These are phyloP conservation scores for Tricholauxania praeusta DNA, from an alignment of 2,888 invertebrate species.

Conservation along the genomic window DNA sequence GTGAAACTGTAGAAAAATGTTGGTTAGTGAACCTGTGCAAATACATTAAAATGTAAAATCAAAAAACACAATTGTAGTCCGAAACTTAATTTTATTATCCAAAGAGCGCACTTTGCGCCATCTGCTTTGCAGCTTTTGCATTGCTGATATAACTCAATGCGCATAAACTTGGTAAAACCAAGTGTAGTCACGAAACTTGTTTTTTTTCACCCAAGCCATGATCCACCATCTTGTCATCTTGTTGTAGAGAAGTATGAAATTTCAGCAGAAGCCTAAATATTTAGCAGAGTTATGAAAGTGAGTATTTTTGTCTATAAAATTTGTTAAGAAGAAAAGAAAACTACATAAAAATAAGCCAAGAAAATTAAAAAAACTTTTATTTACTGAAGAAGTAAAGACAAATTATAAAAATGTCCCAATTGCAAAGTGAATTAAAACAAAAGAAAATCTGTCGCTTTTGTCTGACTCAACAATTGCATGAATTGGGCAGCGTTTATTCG, in stretches of 20 bases:
- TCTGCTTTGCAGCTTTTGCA: too few relatives aligned
- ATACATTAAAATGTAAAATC: too few relatives aligned
- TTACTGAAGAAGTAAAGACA: background rate
- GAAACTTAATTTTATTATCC: too few relatives aligned
- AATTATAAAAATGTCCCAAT: background rate
- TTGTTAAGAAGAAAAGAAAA: background rate
- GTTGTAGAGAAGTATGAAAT: background rate
- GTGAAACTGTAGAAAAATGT: too few relatives aligned
- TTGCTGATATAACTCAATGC: too few relatives aligned
- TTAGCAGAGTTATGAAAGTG: too few relatives aligned
- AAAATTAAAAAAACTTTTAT: background rate
- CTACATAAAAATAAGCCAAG: background rate
- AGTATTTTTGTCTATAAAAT: background rate
- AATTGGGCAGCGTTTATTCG: slow-evolving; percentile 77
- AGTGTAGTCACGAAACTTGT: slow-evolving; percentile 3
- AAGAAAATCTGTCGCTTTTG: slow-evolving; percentile 83
- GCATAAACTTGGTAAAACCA: too few relatives aligned
- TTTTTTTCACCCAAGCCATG: slow-evolving; percentile 48
- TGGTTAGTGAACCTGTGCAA: too few relatives aligned
- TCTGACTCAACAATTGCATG: slow-evolving; percentile 73
- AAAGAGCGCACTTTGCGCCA: too few relatives aligned
- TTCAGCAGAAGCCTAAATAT: too few relatives aligned
- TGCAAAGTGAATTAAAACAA: slow-evolving; percentile 69
- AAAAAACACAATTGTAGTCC: too few relatives aligned
- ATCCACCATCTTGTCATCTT: slow-evolving; percentile 49